Evolutionary conservation across 2,113 vertebrate species (phyloP).

Genomic region (Myxocyprinus asiaticus): DNA sequence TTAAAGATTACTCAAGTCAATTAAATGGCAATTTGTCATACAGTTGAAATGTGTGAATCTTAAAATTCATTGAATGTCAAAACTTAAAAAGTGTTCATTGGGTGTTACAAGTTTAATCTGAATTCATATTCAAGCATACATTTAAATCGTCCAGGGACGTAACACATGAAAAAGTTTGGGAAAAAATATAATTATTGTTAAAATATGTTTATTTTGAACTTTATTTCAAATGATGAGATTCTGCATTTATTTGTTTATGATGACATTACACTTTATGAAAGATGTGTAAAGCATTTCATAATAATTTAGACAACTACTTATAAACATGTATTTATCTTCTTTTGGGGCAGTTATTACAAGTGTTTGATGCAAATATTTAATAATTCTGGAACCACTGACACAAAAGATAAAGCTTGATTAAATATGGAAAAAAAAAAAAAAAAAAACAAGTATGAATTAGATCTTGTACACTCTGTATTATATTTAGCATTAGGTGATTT

Average conservation of each 20-base stretch:
- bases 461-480: slow-evolving; percentile 1
- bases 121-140: neutral
- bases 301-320: neutral
- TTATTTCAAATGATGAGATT: neutral
- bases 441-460: neutral
- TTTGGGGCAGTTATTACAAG: neutral
- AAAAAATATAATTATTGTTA: neutral
- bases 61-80: neutral
- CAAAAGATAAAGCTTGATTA: neutral
- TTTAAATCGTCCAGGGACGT: neutral
- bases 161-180: neutral
- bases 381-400: neutral
- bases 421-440: neutral
- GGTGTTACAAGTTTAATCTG: neutral
- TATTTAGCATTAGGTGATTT: slow-evolving; percentile 8
- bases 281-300: too few species aligned
- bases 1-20: too few species aligned
- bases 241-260: too few species aligned
- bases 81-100: neutral
- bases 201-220: neutral
- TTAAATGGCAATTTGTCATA: too few species aligned
- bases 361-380: neutral
- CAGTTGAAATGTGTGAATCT: neutral
- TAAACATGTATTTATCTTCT: neutral
- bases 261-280: too few species aligned